Evolutionary conservation across 1,140 invertebrate genomes (phyloP).

Genomic region (Anastrepha ludens): DNA sequence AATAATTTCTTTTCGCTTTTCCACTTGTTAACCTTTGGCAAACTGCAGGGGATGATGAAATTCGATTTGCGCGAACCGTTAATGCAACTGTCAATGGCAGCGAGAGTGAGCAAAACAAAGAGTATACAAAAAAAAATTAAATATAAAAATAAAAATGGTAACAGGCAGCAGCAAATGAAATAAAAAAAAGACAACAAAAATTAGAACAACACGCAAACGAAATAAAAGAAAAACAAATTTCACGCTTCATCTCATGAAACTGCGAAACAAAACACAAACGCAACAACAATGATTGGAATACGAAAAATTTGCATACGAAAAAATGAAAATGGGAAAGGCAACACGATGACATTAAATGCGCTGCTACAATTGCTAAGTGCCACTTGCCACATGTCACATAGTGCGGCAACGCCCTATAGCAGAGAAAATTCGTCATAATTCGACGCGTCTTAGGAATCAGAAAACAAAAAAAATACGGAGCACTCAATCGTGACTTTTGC

Average conservation of each 20-base stretch:
- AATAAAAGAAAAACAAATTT: constrained; percentile 68
- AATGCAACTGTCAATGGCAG: constrained; percentile 56
- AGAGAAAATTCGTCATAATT: background rate
- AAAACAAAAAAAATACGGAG: background rate
- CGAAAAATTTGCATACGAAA: constrained; percentile 70
- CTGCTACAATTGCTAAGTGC: constrained; percentile 31
- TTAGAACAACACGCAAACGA: constrained; percentile 43
- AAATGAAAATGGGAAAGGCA: constrained; percentile 10
- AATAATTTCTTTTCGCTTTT: constrained; percentile 49
- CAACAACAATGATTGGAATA: background rate
- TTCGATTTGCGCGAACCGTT: constrained; percentile 66
- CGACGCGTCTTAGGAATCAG: background rate
- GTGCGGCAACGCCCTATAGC: background rate
- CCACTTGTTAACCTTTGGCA: constrained; percentile 32
- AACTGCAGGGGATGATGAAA: constrained; percentile 57
- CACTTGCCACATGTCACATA: constrained; percentile 32
- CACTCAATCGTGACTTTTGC: constrained; percentile 5
- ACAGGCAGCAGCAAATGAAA: background rate
- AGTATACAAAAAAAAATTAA: background rate
- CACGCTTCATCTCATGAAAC: constrained; percentile 71
- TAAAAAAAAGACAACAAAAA: background rate
- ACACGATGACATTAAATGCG: constrained; percentile 32
- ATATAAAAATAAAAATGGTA: background rate
- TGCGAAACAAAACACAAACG: constrained; percentile 1
- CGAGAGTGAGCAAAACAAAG: constrained; percentile 43